Evolutionary conservation across 2,888 invertebrate genomes (phyloP).

Genomic region (Temnothorax unifasciatus): DNA sequence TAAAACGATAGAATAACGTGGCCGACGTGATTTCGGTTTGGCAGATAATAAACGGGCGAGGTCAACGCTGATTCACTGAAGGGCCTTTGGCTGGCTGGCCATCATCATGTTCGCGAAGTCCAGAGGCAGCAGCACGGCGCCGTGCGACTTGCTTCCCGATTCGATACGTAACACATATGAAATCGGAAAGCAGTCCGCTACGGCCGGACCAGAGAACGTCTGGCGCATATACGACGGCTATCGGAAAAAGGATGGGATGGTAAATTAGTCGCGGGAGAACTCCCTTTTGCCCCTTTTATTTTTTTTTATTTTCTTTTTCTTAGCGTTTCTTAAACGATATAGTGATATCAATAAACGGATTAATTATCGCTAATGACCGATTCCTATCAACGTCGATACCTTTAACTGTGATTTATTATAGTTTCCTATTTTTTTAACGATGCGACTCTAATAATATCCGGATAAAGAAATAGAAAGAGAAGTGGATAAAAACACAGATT

Average conservation of each 20-base stretch:
- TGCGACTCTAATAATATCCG: not conserved
- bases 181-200: constrained; percentile 93
- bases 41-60: constrained; percentile 33
- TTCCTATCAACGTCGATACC: not conserved
- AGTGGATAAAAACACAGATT: not conserved
- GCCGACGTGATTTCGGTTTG: constrained; percentile 14
- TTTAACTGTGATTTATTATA: not conserved
- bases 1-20: not conserved
- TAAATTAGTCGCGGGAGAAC: constrained; percentile 84
- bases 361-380: not conserved
- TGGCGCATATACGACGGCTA: constrained; percentile 97
- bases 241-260: constrained; percentile 96
- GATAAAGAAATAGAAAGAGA: not conserved
- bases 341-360: not conserved
- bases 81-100: not conserved
- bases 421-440: not conserved
- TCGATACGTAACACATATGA: constrained; percentile 96
- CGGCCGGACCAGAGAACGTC: constrained; percentile 94
- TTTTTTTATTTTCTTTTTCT: not conserved
- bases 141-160: constrained; percentile 90
- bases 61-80: constrained; percentile 14
- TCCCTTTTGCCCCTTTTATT: not conserved
- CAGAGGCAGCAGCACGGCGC: constrained; percentile 88
- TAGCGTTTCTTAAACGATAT: not conserved
- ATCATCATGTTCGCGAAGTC: constrained; percentile 92